A percentile compares a stretch with the other conserved stretches of the same genome.
Evolutionary conservation across 2,888 invertebrate genomes (phyloP).

Genomic region (Craniophora ligustri): DNA sequence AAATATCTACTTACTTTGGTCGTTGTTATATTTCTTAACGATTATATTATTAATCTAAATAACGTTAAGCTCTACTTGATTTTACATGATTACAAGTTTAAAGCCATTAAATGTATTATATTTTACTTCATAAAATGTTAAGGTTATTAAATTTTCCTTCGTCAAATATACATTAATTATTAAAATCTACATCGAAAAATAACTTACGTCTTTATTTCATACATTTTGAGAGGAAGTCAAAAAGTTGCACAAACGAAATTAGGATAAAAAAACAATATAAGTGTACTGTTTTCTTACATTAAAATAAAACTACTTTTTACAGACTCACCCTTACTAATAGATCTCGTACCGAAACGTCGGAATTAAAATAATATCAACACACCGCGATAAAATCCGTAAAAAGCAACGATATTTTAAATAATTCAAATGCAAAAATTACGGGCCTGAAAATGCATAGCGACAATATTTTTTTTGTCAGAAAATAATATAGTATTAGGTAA

Average conservation of each 20-base stretch:
- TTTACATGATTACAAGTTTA: slow-evolving; percentile 16
- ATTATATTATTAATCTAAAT: slow-evolving; percentile 2
- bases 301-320: too few species aligned
- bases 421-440: too few species aligned
- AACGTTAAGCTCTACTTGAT: slow-evolving; percentile 13
- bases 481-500: too few species aligned
- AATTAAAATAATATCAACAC: too few species aligned
- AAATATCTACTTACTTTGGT: slow-evolving; percentile 17
- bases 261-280: too few species aligned
- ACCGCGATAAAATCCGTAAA: too few species aligned
- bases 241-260: slow-evolving; percentile 7
- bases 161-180: slow-evolving; percentile 3
- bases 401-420: too few species aligned
- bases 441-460: too few species aligned
- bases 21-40: slow-evolving; percentile 4
- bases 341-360: too few species aligned
- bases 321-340: too few species aligned
- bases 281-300: too few species aligned
- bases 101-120: slow-evolving; percentile 12
- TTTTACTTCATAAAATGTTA: not conserved
- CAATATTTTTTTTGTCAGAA: too few species aligned
- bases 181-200: slow-evolving; percentile 44
- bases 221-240: slow-evolving; percentile 17
- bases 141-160: slow-evolving; percentile 1
- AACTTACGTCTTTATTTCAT: slow-evolving; percentile 37